A percentile compares a stretch with the other conserved stretches of the same genome.
These are phyloP conservation scores for Myanophis thanlyinensis DNA, from an alignment of 2,113 vertebrate species.

Conservation along the genomic window DNA sequence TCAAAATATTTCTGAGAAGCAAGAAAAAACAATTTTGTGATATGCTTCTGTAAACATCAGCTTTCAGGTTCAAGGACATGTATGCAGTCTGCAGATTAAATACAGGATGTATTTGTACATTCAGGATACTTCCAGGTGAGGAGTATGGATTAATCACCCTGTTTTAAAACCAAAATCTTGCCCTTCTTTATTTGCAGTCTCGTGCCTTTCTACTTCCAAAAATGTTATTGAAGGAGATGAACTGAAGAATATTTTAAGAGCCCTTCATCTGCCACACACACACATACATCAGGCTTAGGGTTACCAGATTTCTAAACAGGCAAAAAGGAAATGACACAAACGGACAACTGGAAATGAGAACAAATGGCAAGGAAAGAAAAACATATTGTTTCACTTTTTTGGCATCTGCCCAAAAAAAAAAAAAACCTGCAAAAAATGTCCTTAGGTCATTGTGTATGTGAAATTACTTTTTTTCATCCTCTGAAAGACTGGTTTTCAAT, in stretches of 20 bases:
- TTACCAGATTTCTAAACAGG: neutral
- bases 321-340: neutral
- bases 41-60: neutral
- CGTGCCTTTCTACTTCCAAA: neutral
- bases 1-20: neutral
- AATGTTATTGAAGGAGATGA: neutral
- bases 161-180: neutral
- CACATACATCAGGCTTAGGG: neutral
- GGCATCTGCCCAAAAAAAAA: neutral
- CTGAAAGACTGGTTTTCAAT: neutral
- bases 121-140: neutral
- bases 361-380: neutral
- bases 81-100: neutral
- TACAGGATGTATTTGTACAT: neutral
- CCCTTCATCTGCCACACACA: neutral
- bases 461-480: neutral
- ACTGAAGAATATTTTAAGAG: neutral
- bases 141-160: neutral
- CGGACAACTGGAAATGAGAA: neutral
- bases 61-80: neutral
- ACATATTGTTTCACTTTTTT: neutral
- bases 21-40: neutral
- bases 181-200: neutral
- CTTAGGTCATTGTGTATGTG: neutral
- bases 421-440: neutral